Base-by-base conservation (phyloP, 2,888 invertebrate genomes). In the Acrocera orbiculus region DNA sequence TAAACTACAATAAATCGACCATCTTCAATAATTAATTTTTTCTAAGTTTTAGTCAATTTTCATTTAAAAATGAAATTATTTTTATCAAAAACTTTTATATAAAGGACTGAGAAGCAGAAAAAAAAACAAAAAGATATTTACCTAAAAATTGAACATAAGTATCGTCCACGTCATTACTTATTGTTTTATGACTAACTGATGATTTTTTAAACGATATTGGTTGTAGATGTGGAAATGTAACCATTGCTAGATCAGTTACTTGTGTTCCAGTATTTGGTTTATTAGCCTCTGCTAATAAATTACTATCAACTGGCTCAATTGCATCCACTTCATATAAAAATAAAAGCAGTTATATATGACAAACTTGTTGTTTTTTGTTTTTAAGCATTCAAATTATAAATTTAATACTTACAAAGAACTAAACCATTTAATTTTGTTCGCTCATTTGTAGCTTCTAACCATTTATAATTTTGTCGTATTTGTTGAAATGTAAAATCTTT, bases 141-240 rank as follows among this genome's bases (percentile, higher is more conserved):
- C 37, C 37, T 16, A 31, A 25, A 31, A 34, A 37, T 20, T 23
- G 34, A 28, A 37, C 37, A 27, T 37, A 37, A 16, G 34, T 37
- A 19, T 37, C 34, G 16, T 34, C 37, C 11, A 29, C 16, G 13
- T 33, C 31, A 14, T 5, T 23, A 11, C 24, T n/a, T n/a, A n/a
- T 20, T 20, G 20, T 7, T n/a, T 20, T 8, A 20, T 20, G 6
- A 5, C 6, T 20, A 20, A 8, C 20, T 20, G 20, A 20, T 20
- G 20, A 20, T 20, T 5, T 7, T 20, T 20, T 5, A 20, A 20
- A 7, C 8, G 20, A 20, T 20, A 8, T 7, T 20, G 20, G 20
- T 20, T 7, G 20, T 7, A 20, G n/a, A n/a, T n/a, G n/a, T n/a
- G n/a, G n/a, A n/a, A n/a, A n/a, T n/a, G n/a, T n/a, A n/a, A n/a